Evolutionary conservation across 2,797 vertebrate species (phyloP).

Genomic region (Phaenicophaeus curvirostris): DNA sequence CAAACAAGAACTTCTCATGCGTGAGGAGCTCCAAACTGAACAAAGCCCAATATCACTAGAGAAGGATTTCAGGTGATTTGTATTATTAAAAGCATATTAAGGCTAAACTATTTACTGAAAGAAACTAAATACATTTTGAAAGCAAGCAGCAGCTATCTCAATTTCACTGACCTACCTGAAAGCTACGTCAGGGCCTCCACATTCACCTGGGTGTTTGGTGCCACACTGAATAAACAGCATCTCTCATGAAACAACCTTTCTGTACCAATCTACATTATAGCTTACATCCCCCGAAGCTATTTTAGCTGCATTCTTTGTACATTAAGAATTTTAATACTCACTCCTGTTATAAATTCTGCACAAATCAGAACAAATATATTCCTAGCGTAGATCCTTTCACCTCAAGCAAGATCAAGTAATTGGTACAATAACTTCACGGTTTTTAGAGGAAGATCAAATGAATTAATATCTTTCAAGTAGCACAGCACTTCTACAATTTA

Average conservation of each 20-base stretch:
- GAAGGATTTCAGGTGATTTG: neutral
- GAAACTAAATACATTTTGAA: neutral
- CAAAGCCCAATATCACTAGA: accelerated
- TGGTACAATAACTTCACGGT: slow-evolving; percentile 32
- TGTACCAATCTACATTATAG: neutral
- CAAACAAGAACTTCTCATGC: neutral
- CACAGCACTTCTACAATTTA: slow-evolving; percentile 3
- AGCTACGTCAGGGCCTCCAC: neutral
- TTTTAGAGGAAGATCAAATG: slow-evolving; percentile 49
- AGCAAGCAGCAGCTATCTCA: neutral
- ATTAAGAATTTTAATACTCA: slow-evolving; percentile 23
- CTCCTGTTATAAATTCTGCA: neutral
- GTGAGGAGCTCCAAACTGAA: neutral
- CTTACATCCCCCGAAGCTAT: neutral
- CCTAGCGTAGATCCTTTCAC: slow-evolving; percentile 40
- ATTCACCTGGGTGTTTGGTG: neutral
- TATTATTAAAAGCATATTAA: neutral
- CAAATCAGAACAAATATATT: slow-evolving; percentile 11
- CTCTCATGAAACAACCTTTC: neutral
- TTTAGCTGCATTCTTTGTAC: slow-evolving; percentile 21
- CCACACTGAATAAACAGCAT: neutral
- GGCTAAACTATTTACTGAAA: neutral
- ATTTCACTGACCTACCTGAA: neutral
- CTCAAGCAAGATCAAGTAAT: slow-evolving; percentile 60
- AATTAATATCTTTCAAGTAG: slow-evolving; percentile 47